These are phyloP conservation scores for Zaprionus bogoriensis DNA, from an alignment of 2,888 invertebrate species.

Conservation along the genomic window DNA sequence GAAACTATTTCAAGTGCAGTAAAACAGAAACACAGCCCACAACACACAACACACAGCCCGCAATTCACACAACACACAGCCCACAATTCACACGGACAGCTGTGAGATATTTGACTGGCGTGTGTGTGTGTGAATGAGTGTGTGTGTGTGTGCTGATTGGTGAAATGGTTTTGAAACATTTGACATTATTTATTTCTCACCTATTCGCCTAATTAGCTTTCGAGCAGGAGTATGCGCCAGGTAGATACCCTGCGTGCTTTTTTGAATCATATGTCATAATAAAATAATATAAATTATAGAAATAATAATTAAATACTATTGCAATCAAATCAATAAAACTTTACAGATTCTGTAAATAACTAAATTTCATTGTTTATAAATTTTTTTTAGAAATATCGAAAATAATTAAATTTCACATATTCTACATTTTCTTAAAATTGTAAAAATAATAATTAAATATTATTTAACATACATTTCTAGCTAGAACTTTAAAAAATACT, in stretches of 20 bases:
- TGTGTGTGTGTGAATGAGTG: conserved; percentile 6
- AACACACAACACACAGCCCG: no score
- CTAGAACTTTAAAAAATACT: no score
- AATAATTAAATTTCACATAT: background rate
- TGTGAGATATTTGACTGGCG: conserved; percentile 20
- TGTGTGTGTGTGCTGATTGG: conserved; percentile 14
- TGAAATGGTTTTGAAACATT: conserved; percentile 51
- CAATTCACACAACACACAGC: conserved; percentile 5
- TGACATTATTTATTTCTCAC: conserved; percentile 47
- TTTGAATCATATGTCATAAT: background rate
- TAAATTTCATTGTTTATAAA: background rate
- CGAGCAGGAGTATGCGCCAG: background rate
- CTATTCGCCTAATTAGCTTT: conserved; percentile 34
- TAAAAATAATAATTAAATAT: no score
- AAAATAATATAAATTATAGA: no score
- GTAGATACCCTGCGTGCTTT: conserved; percentile 9
- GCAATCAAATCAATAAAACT: background rate
- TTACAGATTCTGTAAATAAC: background rate
- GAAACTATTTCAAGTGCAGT: conserved; percentile 68
- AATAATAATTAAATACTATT: background rate
- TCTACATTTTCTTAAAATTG: background rate
- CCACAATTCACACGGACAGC: conserved; percentile 4
- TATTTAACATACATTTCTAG: no score
- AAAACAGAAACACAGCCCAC: conserved; percentile 22
- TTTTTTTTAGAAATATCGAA: background rate